Conservation (phyloP, 2,113 vertebrate species). For the Blennius ocellaris region DNA sequence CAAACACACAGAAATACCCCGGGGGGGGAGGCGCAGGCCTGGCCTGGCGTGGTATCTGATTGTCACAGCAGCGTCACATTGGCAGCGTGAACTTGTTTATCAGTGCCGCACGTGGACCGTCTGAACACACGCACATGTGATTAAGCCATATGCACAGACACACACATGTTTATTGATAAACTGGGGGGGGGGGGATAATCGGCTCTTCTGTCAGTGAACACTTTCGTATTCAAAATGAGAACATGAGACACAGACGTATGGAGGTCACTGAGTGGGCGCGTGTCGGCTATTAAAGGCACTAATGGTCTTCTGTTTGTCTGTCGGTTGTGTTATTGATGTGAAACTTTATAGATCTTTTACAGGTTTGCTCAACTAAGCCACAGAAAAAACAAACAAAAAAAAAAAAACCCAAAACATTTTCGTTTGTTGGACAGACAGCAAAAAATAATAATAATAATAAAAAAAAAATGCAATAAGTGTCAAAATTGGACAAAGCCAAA, state of each 20-base stretch:
- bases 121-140: slow-evolving; percentile 41
- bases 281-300: slow-evolving; percentile 12
- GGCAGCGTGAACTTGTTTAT: slow-evolving; percentile 62
- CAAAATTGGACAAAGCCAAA: slow-evolving; percentile 72
- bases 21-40: slow-evolving; percentile 38
- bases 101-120: slow-evolving; percentile 46
- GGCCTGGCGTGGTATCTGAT: slow-evolving; percentile 60
- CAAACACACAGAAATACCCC: slow-evolving; percentile 39
- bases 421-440: slow-evolving; percentile 11
- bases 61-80: slow-evolving; percentile 71
- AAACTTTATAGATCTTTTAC: slow-evolving; percentile 12
- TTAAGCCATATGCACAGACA: slow-evolving; percentile 56
- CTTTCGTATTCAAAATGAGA: neutral
- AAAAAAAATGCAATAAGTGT: slow-evolving; percentile 32
- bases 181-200: neutral
- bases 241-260: neutral
- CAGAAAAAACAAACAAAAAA: slow-evolving; percentile 46
- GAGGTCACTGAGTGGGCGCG: neutral
- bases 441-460: slow-evolving; percentile 17
- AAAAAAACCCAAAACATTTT: slow-evolving; percentile 25
- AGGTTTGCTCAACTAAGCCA: slow-evolving; percentile 43
- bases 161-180: slow-evolving; percentile 22
- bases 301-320: slow-evolving; percentile 20
- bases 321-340: slow-evolving; percentile 19
- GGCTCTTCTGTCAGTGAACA: too few species aligned